Conservation (phyloP, 2,113 vertebrate genomes). For the Ciconia maguari region DNA sequence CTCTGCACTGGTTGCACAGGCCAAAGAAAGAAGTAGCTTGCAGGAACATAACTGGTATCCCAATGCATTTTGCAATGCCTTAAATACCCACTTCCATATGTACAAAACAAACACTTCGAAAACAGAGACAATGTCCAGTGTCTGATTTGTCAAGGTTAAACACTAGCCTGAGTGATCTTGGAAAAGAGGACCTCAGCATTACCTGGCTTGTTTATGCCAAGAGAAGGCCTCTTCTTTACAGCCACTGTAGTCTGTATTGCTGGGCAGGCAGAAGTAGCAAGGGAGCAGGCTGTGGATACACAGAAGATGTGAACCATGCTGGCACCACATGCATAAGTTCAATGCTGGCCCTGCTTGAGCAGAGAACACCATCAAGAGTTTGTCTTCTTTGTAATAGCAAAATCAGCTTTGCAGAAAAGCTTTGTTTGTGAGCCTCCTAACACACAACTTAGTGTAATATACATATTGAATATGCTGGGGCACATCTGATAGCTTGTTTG, state of each 20-base stretch:
- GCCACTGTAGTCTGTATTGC: neutral
- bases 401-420: neutral
- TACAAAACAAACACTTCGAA: neutral
- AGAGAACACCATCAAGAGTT: neutral
- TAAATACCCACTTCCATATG: too few species aligned
- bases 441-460: neutral
- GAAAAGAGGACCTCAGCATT: neutral
- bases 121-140: neutral
- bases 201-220: neutral
- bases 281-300: neutral
- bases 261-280: neutral
- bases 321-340: rapidly evolving
- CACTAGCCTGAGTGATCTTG: neutral
- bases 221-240: neutral
- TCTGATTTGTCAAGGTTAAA: neutral
- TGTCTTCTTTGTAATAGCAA: neutral
- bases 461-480: rapidly evolving
- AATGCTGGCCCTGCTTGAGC: neutral
- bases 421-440: neutral
- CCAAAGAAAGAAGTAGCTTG: neutral
- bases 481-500: neutral
- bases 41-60: neutral
- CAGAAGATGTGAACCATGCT: neutral
- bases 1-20: neutral
- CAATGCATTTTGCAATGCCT: neutral